These are phyloP conservation scores for Falco punctatus DNA, from an alignment of 2,113 vertebrate genomes.

Conservation along the genomic window DNA sequence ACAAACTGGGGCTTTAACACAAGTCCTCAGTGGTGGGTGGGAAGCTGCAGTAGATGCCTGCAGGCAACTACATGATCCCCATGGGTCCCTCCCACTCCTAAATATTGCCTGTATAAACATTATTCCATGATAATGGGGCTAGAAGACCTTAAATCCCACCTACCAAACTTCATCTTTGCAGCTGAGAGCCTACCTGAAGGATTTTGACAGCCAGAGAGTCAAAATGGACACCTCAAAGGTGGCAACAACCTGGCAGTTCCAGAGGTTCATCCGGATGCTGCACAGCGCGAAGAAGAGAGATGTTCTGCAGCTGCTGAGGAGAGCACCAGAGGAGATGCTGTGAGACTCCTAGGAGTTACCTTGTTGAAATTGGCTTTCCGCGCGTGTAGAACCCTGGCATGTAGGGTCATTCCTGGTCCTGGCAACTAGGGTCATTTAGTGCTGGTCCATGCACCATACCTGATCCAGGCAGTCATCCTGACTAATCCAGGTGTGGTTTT, in stretches of 20 bases:
- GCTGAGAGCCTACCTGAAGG: slow-evolving; percentile 63
- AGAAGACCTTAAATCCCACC: not conserved
- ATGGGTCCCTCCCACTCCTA: not conserved
- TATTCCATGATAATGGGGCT: not conserved
- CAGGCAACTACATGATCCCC: not conserved
- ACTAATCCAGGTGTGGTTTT: rapidly evolving
- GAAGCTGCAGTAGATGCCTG: not conserved
- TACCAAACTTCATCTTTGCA: not conserved
- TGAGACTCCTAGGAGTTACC: not conserved
- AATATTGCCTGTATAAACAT: rapidly evolving
- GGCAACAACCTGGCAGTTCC: slow-evolving; percentile 9
- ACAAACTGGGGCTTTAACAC: not conserved
- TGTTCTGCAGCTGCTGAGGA: slow-evolving; percentile 61
- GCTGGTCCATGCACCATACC: not conserved
- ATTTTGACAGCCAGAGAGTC: not conserved
- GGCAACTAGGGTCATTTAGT: rapidly evolving
- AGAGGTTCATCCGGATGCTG: slow-evolving; percentile 58
- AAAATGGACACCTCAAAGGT: not conserved
- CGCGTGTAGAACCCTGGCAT: rapidly evolving
- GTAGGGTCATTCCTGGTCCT: not conserved
- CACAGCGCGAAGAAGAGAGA: slow-evolving; percentile 50
- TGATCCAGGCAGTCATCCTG: not conserved
- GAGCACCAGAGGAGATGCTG: not conserved
- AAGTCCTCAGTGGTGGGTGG: not conserved
- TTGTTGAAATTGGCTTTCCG: not conserved